A percentile compares a stretch with the other conserved stretches of the same genome.
Conservation (phyloP, 2,888 invertebrate genomes). For the Nysson spinosus region DNA sequence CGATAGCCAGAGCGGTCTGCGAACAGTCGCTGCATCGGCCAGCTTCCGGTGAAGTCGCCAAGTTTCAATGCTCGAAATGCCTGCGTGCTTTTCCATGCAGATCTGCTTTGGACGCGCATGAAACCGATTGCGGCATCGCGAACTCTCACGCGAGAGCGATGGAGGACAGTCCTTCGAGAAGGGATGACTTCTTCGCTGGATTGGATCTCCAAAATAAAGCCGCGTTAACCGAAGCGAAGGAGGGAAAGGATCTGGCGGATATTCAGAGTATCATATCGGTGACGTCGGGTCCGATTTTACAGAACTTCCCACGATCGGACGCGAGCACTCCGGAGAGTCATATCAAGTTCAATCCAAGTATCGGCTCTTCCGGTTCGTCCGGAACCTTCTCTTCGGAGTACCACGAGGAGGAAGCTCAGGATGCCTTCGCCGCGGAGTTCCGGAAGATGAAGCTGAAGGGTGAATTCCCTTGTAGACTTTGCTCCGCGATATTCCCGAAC, state of each 20-base stretch:
- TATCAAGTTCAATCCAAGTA: slow-evolving; percentile 56
- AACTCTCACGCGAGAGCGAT: slow-evolving; percentile 8
- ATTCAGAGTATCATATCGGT: slow-evolving; percentile 90
- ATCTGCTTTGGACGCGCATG: slow-evolving; percentile 84
- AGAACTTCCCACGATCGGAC: slow-evolving; percentile 65
- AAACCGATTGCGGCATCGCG: slow-evolving; percentile 78
- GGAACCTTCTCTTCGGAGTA: slow-evolving; percentile 73
- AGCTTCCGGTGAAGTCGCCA: slow-evolving; percentile 79
- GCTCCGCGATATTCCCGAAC: slow-evolving; percentile 92
- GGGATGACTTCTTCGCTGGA: slow-evolving; percentile 90
- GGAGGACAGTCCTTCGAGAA: slow-evolving; percentile 81
- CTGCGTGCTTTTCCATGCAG: slow-evolving; percentile 85
- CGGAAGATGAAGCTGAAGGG: slow-evolving; percentile 93
- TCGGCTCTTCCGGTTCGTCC: slow-evolving; percentile 70
- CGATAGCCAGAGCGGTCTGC: slow-evolving; percentile 86
- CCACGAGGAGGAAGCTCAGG: slow-evolving; percentile 87
- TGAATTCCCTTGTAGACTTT: slow-evolving; percentile 94
- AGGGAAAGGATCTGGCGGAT: slow-evolving; percentile 88
- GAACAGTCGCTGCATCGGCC: slow-evolving; percentile 84
- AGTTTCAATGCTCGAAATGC: slow-evolving; percentile 85
- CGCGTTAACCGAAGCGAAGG: slow-evolving; percentile 73
- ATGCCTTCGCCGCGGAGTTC: slow-evolving; percentile 90
- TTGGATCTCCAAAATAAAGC: slow-evolving; percentile 87
- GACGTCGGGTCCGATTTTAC: slow-evolving; percentile 79
- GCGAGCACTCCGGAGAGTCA: slow-evolving; percentile 65